phyloP scores from a whole-genome alignment of 2,888 invertebrate species.

The Tolmerus cingulatus region DNA sequence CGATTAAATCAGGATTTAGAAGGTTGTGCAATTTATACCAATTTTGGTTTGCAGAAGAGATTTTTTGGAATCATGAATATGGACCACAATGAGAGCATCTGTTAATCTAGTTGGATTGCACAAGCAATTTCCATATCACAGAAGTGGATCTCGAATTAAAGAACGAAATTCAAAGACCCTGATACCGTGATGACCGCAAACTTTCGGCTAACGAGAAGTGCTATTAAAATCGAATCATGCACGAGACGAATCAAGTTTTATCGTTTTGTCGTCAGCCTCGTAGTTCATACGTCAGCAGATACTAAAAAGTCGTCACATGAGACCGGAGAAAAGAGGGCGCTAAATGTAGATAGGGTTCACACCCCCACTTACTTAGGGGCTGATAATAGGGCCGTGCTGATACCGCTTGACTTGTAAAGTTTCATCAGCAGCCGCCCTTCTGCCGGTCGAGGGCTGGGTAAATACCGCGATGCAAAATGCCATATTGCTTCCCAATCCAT shows the following conservation, averaged over 20 bases:
- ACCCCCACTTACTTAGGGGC: background rate
- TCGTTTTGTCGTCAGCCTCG: background rate
- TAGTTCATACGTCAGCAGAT: background rate
- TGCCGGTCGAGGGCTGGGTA: background rate
- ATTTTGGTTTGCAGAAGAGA: too few species aligned
- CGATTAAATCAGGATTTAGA: too few species aligned
- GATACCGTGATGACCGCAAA: background rate
- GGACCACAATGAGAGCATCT: background rate
- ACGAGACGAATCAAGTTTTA: background rate
- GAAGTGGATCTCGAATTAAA: background rate
- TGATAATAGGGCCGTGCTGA: background rate
- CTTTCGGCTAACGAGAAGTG: background rate
- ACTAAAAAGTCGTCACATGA: background rate
- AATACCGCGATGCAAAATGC: background rate
- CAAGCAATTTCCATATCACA: background rate
- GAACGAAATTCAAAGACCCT: background rate
- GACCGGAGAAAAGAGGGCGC: background rate
- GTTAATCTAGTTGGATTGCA: background rate
- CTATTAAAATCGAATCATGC: background rate
- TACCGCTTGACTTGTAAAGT: background rate
- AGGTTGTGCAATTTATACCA: too few species aligned
- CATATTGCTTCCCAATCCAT: background rate
- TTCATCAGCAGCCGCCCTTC: background rate
- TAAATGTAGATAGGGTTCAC: background rate
- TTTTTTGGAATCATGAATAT: too few species aligned